Base-by-base conservation (phyloP, 2,797 vertebrate genomes). In the Muraenolepis orangiensis region DNA sequence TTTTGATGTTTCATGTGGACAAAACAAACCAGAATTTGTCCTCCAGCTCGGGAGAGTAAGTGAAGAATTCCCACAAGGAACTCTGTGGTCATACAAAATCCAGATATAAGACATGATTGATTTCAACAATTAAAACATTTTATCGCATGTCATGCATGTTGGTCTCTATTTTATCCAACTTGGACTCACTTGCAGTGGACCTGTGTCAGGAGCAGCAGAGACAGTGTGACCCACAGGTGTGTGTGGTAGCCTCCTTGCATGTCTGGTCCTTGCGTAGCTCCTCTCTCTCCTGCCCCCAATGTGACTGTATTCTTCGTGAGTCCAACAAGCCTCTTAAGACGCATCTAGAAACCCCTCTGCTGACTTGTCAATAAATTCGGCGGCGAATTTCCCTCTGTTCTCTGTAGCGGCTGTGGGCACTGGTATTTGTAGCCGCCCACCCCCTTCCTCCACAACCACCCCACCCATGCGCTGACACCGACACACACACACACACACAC, bases 41-140 rank as follows among this genome's bases (percentile, higher is more conserved):
- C 70, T 87, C 92, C 88, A 87, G 18, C 78, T 80, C 69, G 93
- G 92, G 78, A 94, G 87, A 78, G 78, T 83, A 72, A 91, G 67
- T 38, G 80, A 76, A 31, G 81, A 72, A 57, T 89, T 80, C 23
- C 83, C 78, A 76, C 80, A 73, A 73, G 86, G 86, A 81, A 84
- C 81, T 57, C 90, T 94, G 78, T n/a, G n/a, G n/a, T n/a, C 76
- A 81, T 78, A 10, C 72, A 76, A 76, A 32, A 18, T 14, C 42
- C 13, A 61, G 10, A 14, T 2, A 64, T 38, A 0, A 70, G 14
- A 51, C 30, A 20, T 74, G 38, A 51, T 51, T 51, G 42, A 51
- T n/a, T 51, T 51, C 18, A 23, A n/a, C n/a, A n/a, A n/a, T n/a
- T n/a, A n/a, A n/a, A 23, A 57, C 8, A 57, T 57, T 57, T 57